Base-by-base conservation (phyloP, 2,888 invertebrate species). In the Galerucella nymphaeae region DNA sequence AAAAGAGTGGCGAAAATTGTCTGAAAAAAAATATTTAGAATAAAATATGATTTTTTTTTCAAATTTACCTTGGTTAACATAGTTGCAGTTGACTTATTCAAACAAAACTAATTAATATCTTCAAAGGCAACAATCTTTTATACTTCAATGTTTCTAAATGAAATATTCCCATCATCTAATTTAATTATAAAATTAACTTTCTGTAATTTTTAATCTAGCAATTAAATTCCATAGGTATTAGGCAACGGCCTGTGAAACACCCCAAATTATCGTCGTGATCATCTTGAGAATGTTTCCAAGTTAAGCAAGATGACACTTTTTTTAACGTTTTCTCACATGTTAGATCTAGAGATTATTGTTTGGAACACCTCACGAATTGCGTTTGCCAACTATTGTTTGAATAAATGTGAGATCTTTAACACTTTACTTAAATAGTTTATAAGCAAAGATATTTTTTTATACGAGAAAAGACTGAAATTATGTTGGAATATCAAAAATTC, bases 11-110 rank as follows among this genome's bases (percentile, higher is more conserved):
- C 73, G 16, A 75, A 38, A 18, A 73, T 45, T 3, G 70, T 45
- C 76, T 76, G 30, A 48, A 74, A 72, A 64, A n/a, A 3, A 62
- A 50, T 41, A 57, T 16, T 50, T 38, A 66, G 38, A 48, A 45
- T 57, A 30, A 16, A 41, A 41, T 30, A 42, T 14, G 18, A 53
- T 62, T 57, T 48, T 64, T 20, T 16, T 20, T 45, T 38, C n/a
- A 45, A 62, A 62, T 59, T n/a, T 38, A 69, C 69, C 62, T 69
- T 61, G 16, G 41, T 41, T 41, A 69, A 41, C 69, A 69, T 69
- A 16, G 58, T 57, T 23, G 45, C 58, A 16, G n/a, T 48, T 13
- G 53, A 69, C 69, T 23, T 30, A 58, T 61, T 50, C 38, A 48
- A 50, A 59, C 48, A 50, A 62, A 41, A 69, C 69, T 69, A 69